Evolutionary conservation across 2,888 invertebrate genomes (phyloP).

Genomic region (Hecatera dysodea): DNA sequence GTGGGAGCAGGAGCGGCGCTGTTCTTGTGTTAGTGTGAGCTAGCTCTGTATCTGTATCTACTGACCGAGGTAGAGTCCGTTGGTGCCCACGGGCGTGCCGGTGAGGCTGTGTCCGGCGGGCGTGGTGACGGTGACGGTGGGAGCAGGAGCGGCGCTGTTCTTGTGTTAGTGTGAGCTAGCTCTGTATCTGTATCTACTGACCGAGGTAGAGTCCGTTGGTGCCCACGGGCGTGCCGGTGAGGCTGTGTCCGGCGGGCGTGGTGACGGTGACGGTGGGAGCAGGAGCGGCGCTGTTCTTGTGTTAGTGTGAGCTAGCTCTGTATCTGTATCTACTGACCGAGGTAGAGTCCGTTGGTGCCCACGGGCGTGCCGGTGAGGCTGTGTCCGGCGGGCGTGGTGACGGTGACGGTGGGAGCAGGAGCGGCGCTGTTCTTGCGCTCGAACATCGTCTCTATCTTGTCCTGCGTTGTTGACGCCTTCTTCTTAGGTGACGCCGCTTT

Average conservation of each 20-base stretch:
- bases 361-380: conserved; percentile 85
- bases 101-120: too few relatives aligned
- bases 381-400: conserved; percentile 78
- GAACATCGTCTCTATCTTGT: conserved; percentile 94
- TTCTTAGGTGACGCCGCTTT: conserved; percentile 88
- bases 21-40: too few relatives aligned
- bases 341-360: conserved; percentile 86
- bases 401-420: conserved; percentile 68
- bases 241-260: conserved; percentile 77
- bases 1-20: too few relatives aligned
- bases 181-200: neutral
- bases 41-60: too few relatives aligned
- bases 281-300: conserved; percentile 2
- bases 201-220: conserved; percentile 86
- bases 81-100: too few relatives aligned
- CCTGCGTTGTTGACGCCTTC: conserved; percentile 93
- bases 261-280: conserved; percentile 73
- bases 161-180: too few relatives aligned
- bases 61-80: too few relatives aligned
- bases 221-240: conserved; percentile 87
- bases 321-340: conserved; percentile 61
- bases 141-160: too few relatives aligned
- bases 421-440: conserved; percentile 82
- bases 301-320: too few relatives aligned
- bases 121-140: too few relatives aligned